Base-by-base conservation (phyloP, 2,888 invertebrate species). In the Drosophila kokeensis region DNA sequence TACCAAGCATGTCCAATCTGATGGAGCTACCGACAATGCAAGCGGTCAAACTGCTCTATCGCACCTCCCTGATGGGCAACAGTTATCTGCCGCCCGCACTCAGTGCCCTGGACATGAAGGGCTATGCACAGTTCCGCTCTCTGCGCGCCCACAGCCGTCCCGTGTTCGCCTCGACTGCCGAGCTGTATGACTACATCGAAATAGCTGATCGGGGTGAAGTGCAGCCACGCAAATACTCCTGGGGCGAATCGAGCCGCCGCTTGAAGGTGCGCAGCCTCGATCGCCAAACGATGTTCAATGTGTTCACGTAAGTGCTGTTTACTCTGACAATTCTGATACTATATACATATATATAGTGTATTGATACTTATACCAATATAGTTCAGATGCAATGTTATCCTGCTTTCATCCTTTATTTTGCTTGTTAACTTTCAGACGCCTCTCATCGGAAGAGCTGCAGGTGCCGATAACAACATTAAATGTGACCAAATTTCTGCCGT, bases 1-100 rank as follows among this genome's bases (percentile, higher is more conserved):
- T 98, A 91, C 97, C 97, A 27, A 98, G 97, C 92, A 96, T 97
- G 77, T 96, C 96, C 69, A 96, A 96, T 93, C 92, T 96, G 81
- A 93, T 94, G 64, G 95, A 95, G 58, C 93, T 94, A 93, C 90
- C 90, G 13, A 72, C 82, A n/a, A 69, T 73, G 34, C 61, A 76
- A 1, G 42, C 69, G 1, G 76, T 82, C n/a, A 80, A 81, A 5
- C 65, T 86, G 29, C 69, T 92, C 38, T 89, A 92, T 6, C 91
- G 92, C 7, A 88, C 91, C 4, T 92, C 93, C 6, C 68, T 93
- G 13, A 72, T 92, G 30, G 92, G 92, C 49, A 91, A 91, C 36
- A 88, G 90, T 38, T 91, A 90, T 60, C 76, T 91, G 45, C 88
- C 90, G 40, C 83, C 85, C n/a, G 91, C 93, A 11, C 94, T 96